A percentile compares a stretch with the other conserved stretches of the same genome.
Conservation (phyloP, 1,140 invertebrate species). For the Latrodectus geometricus region DNA sequence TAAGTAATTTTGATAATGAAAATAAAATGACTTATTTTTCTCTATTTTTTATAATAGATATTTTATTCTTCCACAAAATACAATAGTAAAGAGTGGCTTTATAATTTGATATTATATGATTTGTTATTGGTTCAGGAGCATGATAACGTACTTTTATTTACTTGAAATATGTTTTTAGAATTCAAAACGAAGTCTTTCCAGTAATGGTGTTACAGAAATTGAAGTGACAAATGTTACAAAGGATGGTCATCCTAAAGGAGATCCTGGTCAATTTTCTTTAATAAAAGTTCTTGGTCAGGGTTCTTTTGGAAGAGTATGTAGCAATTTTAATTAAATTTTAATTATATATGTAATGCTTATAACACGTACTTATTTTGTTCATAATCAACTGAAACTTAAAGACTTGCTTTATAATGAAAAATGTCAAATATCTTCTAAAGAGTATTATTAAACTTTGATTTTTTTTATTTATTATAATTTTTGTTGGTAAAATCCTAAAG, state of each 20-base stretch:
- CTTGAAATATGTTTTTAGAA: neutral
- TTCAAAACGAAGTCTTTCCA: neutral
- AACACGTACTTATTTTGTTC: neutral
- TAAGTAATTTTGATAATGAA: too few species aligned
- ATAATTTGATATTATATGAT: neutral
- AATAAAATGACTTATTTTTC: too few species aligned
- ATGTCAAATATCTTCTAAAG: neutral
- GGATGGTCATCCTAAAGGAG: conserved; percentile 91
- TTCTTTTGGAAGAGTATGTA: conserved; percentile 94
- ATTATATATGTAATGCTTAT: neutral
- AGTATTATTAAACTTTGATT: too few species aligned
- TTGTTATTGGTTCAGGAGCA: neutral
- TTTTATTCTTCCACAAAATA: neutral
- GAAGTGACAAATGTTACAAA: conserved; percentile 92
- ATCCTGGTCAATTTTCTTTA: conserved; percentile 94
- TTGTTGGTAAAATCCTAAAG: too few species aligned
- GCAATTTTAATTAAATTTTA: neutral
- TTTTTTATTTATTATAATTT: too few species aligned
- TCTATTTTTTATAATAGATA: too few species aligned
- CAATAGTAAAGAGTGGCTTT: neutral
- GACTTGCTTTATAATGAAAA: neutral
- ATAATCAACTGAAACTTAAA: neutral
- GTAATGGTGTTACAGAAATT: conserved; percentile 75
- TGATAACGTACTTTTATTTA: neutral
- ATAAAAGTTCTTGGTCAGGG: conserved; percentile 98